Evolutionary conservation across 2,888 invertebrate genomes (phyloP).

Genomic region (Drosophila nr. perissopoda): DNA sequence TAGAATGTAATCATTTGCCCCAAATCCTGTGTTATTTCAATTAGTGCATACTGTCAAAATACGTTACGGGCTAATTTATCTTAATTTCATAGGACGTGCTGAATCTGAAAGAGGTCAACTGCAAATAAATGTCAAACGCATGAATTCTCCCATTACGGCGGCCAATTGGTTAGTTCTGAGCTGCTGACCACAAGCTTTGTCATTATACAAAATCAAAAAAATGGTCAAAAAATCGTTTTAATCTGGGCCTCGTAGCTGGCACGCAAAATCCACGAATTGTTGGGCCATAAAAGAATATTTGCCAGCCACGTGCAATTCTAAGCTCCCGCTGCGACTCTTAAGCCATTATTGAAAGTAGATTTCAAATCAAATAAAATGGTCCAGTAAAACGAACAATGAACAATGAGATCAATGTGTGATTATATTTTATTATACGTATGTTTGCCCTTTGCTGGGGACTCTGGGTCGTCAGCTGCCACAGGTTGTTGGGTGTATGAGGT

Average conservation of each 20-base stretch:
- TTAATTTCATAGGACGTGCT: not conserved
- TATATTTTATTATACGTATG: conserved; percentile 56
- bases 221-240: conserved; percentile 12
- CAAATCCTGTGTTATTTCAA: conserved; percentile 14
- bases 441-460: not conserved
- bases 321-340: conserved; percentile 17
- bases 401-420: conserved; percentile 71
- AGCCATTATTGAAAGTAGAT: conserved; percentile 60
- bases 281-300: conserved; percentile 48
- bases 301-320: conserved; percentile 28
- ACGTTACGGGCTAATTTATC: conserved; percentile 8
- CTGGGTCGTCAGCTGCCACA: conserved; percentile 45
- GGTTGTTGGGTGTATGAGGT: conserved; percentile 51
- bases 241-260: not conserved
- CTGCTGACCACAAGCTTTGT: conserved; percentile 31
- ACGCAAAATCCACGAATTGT: conserved; percentile 18
- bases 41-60: conserved; percentile 17
- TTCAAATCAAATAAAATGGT: conserved; percentile 73
- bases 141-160: conserved; percentile 30
- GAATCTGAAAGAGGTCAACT: conserved; percentile 14
- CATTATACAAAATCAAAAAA: conserved; percentile 29
- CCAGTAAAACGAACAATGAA: conserved; percentile 23
- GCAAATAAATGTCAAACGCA: conserved; percentile 28
- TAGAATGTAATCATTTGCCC: not conserved
- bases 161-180: conserved; percentile 17